Evolutionary conservation across 2,797 vertebrate genomes (phyloP), one percentile per base, ranked within the genome.

Genomic region (Rallus crepitans): DNA sequence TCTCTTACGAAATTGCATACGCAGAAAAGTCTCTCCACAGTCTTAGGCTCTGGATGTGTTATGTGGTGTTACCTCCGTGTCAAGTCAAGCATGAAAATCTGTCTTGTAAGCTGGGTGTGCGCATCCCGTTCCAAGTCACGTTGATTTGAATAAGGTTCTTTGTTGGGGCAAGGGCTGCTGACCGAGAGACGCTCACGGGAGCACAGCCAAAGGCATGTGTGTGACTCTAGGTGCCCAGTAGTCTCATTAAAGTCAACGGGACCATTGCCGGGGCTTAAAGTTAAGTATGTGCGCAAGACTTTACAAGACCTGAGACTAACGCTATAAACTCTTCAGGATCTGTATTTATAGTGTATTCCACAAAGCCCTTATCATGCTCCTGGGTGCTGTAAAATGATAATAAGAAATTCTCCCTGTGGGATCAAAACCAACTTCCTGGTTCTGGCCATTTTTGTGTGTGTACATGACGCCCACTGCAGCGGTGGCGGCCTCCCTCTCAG

Each of bases 391-490:
- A 35, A 70, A 78, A 50, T 12, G 40, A 17, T 39, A 61, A 8
- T n/a, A 45, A 48, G 27, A 45, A 60, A 30, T 40, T 86, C 15
- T 70, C 13, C 12, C 39, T 6, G 33, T 12, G 50, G 73, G 31
- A 71, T 55, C 64, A 45, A 60, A 53, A 4, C 31, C 31, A 8
- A 2, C 48, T 16, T 61, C n/a, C 45, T 1, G 5, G 1, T 24
- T 61, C 12, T 11, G 61, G 69, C 40, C 0, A 1, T 3, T 82
- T 30, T 21, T 35, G 25, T 4, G 33, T 8, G 5, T 13, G 2
- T 3, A 9, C 2, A 0, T 5, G 2, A 4, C 4, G 47, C 47
- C 9, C 24, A n/a, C 3, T 3, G 57, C 70, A 23, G 30, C 0
- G 17, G 15, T 0, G 30, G 18, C 1, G 57, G 64, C 15, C 20